Evolutionary conservation across 2,888 invertebrate genomes (phyloP), one percentile per base, ranked within the genome.

Genomic region (Octodonta nipae): DNA sequence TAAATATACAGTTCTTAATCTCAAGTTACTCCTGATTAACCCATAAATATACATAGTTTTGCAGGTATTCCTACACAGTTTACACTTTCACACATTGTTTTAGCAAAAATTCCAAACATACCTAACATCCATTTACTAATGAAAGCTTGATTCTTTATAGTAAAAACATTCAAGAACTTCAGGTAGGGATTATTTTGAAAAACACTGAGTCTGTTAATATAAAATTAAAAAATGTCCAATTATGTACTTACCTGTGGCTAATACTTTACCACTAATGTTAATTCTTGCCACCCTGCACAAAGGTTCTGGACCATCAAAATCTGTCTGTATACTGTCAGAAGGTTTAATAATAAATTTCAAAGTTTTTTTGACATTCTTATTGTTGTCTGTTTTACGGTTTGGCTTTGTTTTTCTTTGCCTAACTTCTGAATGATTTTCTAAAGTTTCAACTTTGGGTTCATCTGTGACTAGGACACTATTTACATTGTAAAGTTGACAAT

Each of bases 201-300:
- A n/a, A n/a, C n/a, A n/a, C n/a, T n/a, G n/a, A n/a, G n/a, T n/a
- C n/a, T n/a, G n/a, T n/a, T n/a, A n/a, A n/a, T n/a, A n/a, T n/a
- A n/a, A n/a, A n/a, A n/a, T n/a, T n/a, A n/a, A n/a, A n/a, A n/a
- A n/a, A n/a, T n/a, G n/a, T n/a, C n/a, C n/a, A n/a, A n/a, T n/a
- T n/a, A n/a, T n/a, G n/a, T n/a, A n/a, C n/a, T 36, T 43, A 59
- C 61, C 93, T 0, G 92, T 92, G 1, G 82, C 86, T 75, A 95
- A 78, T 14, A 84, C 55, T 49, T 76, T 78, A 5, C 83, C 78
- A 55, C 75, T 75, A 25, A 72, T 72, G 50, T 81, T 81, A 37
- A 63, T 54, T 38, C 59, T 41, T 5, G 91, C 87, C 34, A 88
- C 82, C 56, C 91, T 75, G 58, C 91, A 89, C 41, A 89, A 65